Conservation (phyloP, 2,797 vertebrate species). For the Emys orbicularis region DNA sequence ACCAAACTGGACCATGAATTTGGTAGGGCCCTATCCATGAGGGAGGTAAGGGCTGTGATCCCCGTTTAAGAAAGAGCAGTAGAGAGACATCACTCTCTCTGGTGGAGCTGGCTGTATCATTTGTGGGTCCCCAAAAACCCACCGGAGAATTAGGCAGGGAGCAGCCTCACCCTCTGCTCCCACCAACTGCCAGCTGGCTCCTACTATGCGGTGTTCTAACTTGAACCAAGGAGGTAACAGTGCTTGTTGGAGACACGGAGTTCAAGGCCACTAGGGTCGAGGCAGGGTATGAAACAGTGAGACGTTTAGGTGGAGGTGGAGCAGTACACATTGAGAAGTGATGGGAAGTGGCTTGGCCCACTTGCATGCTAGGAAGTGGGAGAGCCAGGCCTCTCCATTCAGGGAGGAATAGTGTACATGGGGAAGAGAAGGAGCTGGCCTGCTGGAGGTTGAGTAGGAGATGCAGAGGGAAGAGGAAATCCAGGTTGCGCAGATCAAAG, state of each 20-base stretch:
- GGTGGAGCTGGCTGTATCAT: not conserved
- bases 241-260: not conserved
- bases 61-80: not conserved
- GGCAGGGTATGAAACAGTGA: not conserved
- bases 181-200: not conserved
- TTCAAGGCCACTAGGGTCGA: not conserved
- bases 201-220: not conserved
- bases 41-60: not conserved
- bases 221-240: not conserved
- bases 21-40: not conserved
- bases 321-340: not conserved
- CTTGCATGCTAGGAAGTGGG: no score
- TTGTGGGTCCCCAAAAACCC: not conserved
- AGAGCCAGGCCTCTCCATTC: not conserved
- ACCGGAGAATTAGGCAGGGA: not conserved
- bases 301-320: not conserved
- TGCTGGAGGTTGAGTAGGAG: not conserved
- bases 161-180: not conserved
- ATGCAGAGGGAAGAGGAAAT: not conserved
- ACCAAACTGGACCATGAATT: no score
- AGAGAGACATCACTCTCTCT: not conserved
- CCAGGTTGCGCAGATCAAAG: not conserved
- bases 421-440: no score
- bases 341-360: no score
- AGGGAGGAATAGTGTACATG: not conserved